These are phyloP conservation scores for Chiloscyllium plagiosum DNA, from an alignment of 2,113 vertebrate genomes.

Conservation along the genomic window DNA sequence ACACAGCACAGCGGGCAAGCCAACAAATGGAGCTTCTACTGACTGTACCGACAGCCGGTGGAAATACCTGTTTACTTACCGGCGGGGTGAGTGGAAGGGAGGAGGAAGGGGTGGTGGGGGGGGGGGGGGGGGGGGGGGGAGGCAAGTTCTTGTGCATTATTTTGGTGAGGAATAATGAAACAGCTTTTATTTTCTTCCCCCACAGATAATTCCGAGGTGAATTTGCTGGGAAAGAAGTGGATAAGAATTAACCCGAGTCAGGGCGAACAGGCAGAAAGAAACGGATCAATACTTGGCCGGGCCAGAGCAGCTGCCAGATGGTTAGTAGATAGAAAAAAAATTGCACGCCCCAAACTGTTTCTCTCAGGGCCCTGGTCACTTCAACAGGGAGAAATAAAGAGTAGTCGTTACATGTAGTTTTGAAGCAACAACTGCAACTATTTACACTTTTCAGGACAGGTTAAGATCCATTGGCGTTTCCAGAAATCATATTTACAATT, in stretches of 20 bases:
- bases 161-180: conserved; percentile 8
- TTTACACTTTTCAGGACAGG: not conserved
- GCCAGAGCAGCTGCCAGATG: conserved; percentile 53
- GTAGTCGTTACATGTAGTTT: not conserved
- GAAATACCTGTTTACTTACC: conserved; percentile 34
- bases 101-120: too few species aligned
- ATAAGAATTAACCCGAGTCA: conserved; percentile 49
- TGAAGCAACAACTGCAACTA: not conserved
- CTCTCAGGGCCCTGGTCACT: not conserved
- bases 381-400: not conserved
- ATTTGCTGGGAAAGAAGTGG: conserved; percentile 40
- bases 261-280: conserved; percentile 41
- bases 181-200: not conserved
- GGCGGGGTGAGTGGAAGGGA: not conserved
- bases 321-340: conserved; percentile 34
- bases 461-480: too few species aligned
- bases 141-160: not conserved
- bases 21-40: not conserved
- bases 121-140: too few species aligned
- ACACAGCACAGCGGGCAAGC: not conserved
- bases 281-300: conserved; percentile 50
- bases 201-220: conserved; percentile 37
- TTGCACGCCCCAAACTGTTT: not conserved
- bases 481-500: too few species aligned
- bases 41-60: not conserved